A percentile compares a stretch with the other conserved stretches of the same genome.
These are phyloP conservation scores for Orestias chungarensis DNA, from an alignment of 2,797 vertebrate genomes.

Conservation along the genomic window DNA sequence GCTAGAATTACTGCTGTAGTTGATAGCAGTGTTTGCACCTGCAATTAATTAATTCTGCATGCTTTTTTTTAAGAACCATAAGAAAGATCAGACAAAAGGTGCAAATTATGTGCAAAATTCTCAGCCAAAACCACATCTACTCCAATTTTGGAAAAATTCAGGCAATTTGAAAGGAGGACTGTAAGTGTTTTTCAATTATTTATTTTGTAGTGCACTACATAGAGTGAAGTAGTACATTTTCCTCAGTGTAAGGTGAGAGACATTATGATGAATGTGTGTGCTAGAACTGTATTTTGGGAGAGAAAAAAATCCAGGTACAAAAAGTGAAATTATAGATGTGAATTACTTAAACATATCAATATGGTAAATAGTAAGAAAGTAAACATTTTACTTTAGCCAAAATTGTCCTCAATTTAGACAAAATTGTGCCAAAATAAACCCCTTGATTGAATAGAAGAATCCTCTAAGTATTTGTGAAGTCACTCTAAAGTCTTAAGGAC, in stretches of 20 bases:
- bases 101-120: neutral
- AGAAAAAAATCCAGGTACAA: neutral
- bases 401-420: neutral
- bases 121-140: neutral
- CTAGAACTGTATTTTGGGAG: neutral
- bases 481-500: neutral
- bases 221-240: neutral
- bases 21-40: neutral
- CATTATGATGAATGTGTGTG: neutral
- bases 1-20: neutral
- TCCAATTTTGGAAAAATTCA: neutral
- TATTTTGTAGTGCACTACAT: neutral
- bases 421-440: neutral
- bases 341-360: neutral
- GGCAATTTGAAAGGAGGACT: too few relatives aligned
- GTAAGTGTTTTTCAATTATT: neutral
- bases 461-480: neutral
- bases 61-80: neutral
- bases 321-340: neutral
- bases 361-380: neutral
- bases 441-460: neutral
- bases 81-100: neutral
- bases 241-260: neutral
- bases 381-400: neutral
- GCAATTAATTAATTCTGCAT: neutral